These are phyloP conservation scores for Montifringilla adamsi DNA, from an alignment of 2,113 vertebrate genomes.

Conservation along the genomic window DNA sequence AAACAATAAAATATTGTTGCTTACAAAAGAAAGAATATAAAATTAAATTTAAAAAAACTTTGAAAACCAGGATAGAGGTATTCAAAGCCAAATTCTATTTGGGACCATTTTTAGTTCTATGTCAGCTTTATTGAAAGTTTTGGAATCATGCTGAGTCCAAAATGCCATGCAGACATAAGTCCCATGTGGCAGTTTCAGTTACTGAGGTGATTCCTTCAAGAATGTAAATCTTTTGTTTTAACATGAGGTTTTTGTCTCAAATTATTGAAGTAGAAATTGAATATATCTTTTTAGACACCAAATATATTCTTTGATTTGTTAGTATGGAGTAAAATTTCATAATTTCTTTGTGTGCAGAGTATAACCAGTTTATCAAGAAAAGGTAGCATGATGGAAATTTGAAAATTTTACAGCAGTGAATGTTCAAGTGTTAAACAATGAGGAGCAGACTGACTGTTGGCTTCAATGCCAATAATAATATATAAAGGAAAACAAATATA, in stretches of 20 bases:
- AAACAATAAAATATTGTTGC: background rate
- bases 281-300: background rate
- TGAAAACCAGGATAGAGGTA: background rate
- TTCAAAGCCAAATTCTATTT: background rate
- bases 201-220: background rate
- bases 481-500: background rate
- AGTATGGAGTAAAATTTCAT: background rate
- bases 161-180: background rate
- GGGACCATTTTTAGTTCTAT: background rate
- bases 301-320: slow-evolving; percentile 31
- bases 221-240: background rate
- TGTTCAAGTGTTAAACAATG: background rate
- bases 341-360: background rate
- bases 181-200: background rate
- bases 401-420: slow-evolving; percentile 1
- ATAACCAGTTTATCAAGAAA: slow-evolving; percentile 62
- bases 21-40: background rate
- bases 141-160: background rate
- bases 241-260: background rate
- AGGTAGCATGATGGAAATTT: background rate
- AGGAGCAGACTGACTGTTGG: background rate
- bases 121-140: background rate
- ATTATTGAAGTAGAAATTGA: slow-evolving; percentile 4
- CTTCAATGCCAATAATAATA: background rate
- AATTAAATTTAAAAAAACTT: background rate